Conservation (phyloP, 1,140 invertebrate genomes). For the Diplogasteroides magnus region DNA sequence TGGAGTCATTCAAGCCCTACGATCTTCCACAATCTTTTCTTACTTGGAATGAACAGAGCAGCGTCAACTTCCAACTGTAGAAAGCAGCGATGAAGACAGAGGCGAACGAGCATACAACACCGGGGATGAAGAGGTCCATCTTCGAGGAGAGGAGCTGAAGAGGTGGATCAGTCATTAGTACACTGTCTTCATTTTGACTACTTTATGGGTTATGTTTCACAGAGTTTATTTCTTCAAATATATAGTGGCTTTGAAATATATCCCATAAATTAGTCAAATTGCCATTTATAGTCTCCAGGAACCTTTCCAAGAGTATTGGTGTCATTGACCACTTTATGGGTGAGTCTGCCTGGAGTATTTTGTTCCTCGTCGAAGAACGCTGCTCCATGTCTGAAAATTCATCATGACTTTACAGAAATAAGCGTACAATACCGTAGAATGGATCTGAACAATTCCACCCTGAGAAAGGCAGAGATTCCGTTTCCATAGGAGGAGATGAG, state of each 20-base stretch:
- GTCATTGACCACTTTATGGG: slow-evolving; percentile 48
- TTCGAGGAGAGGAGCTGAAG: slow-evolving; percentile 48
- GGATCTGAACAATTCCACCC: slow-evolving; percentile 47
- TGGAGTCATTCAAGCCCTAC: too few species aligned
- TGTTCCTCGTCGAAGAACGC: slow-evolving; percentile 52
- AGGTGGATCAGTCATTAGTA: too few species aligned
- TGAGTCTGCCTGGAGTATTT: slow-evolving; percentile 44
- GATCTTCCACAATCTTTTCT: too few species aligned
- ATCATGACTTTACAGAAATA: background rate
- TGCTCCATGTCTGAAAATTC: slow-evolving; percentile 44
- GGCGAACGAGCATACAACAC: slow-evolving; percentile 42
- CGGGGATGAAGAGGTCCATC: slow-evolving; percentile 45
- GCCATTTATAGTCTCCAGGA: too few species aligned
- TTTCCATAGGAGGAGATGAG: slow-evolving; percentile 51
- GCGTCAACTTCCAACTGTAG: slow-evolving; percentile 53
- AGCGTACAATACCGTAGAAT: background rate
- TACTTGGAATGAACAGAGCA: slow-evolving; percentile 42
- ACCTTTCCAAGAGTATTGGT: slow-evolving; percentile 48
- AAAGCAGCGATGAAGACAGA: slow-evolving; percentile 43
- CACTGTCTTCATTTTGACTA: too few species aligned
- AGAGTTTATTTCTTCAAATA: too few species aligned
- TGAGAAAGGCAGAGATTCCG: slow-evolving; percentile 44
- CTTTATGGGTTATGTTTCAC: too few species aligned
- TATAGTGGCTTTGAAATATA: too few species aligned
- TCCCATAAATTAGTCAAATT: too few species aligned